Base-by-base conservation (phyloP, 2,797 vertebrate species). In the Hippocampus kuda region DNA sequence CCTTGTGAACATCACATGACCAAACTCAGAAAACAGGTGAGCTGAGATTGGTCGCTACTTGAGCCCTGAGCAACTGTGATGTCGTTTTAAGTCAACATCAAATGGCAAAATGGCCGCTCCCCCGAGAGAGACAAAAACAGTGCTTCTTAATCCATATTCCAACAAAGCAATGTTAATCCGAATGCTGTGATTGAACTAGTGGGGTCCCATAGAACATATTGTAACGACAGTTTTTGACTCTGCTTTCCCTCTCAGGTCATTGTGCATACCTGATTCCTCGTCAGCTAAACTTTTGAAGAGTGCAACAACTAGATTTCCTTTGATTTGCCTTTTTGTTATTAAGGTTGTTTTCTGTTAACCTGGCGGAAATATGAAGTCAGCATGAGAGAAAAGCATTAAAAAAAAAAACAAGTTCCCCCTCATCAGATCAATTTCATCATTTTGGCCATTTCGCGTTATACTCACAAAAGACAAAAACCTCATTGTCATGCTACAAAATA, bases 401-500 rank as follows among this genome's bases (percentile, higher is more conserved):
- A 42, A 18, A 38, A 41, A 18, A 38, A 41, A 18, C 59, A 34
- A 6, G 15, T 15, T 59, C 18, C 10, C 18, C 24, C n/a, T 27
- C 44, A 64, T 46, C 62, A 46, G n/a, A n/a, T 41, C n/a, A 48
- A 27, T 48, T 48, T 48, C 24, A 48, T 48, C 63, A 65, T 26
- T 46, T 27, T 20, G 12, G 27, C 38, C 13, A 7, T 60, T 38
- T 60, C 6, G 15, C 20, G 16, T 34, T 30, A 60, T 60, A 34
- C 27, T 20, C 27, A 3, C 30, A 27, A 48, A 65, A 27, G 42
- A 46, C 34, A 13, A 46, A 42, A 65, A 27, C 42, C n/a, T 65
- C 44, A 48, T 65, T 2, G 16, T 46, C 63, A 16, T 30, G 63
- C 24, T 18, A 79, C 83, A 84, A 81, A 86, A 42, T 73, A 72